Base-by-base conservation (phyloP, 2,888 invertebrate genomes). In the Folsomia manolachei region DNA sequence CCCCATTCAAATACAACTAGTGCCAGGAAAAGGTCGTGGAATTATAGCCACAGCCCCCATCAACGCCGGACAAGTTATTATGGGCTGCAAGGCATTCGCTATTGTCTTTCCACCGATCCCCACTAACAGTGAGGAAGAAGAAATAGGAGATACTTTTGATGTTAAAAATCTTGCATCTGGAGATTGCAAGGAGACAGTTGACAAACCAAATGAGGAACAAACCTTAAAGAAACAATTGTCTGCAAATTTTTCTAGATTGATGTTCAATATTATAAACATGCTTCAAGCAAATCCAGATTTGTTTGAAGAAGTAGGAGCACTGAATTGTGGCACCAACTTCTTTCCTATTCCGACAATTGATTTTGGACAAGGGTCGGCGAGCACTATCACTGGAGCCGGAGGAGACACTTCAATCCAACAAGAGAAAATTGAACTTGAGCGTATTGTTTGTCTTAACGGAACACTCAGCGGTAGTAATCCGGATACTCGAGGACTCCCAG, bases 81-180 rank as follows among this genome's bases (percentile, higher is more conserved):
- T 66, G 11, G 51, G 51, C 14, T 27, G n/a, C 21, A 66, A 66
- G 9, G 65, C 65, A 24, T 51, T 66, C 51, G 65, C 65, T 4
- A 66, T 66, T 1, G 52, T 52, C 9, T 66, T 23, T 51, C 65
- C 65, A 7, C 21, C 56, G 7, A 39, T 9, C 7, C 14, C 39
- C 14, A 9, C 39, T 39, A 9, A 4, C 39, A 39, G 4, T 39
- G 4, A 9, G 4, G 39, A 14, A 9, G 7, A 4, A 39, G 39
- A 39, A 39, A 39, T 9, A 39, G 39, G 39, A 9, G 39, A 39
- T 14, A n/a, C n/a, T n/a, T n/a, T n/a, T n/a, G n/a, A n/a, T n/a
- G n/a, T n/a, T n/a, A n/a, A n/a, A n/a, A n/a, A n/a, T n/a, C n/a
- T n/a, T n/a, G 11, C 7, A n/a, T 7, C 7, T 14, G 7, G 7